Evolutionary conservation across 1,140 invertebrate species (phyloP), one percentile per base, ranked within the genome.

Genomic region (Cherax destructor): DNA sequence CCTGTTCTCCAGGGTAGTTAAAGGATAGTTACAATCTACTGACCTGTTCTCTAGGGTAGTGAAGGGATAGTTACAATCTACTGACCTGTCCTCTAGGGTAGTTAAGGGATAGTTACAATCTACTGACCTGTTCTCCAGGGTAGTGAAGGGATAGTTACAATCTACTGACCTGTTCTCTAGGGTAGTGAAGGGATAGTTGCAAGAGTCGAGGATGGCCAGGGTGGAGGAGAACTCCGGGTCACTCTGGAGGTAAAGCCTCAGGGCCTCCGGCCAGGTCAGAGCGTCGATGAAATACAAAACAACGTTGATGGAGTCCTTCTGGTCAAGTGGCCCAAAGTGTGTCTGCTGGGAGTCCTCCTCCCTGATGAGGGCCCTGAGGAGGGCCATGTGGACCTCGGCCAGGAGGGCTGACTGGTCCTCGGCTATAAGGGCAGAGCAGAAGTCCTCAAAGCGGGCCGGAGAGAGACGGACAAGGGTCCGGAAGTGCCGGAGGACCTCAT

Each of bases 311-410:
- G 98, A 98, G 94, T 99, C 99, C 95, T 99, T 99, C 93, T 98
- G 97, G 95, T 99, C 99, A 84, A 98, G 94, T 18, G 98, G 98
- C 80, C 98, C 98, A 95, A 99, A 99, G 94, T 98, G 97, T 24
- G 98, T 99, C 94, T 98, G 98, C 94, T 98, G 98, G 1, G 97
- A 96, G 94, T 99, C 99, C 95, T 99, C 98, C 95, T 99, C 99
- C 83, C 98, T 95, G 52, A 99, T 95, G 86, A 99, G 95, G 13
- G 98, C 97, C 95, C 98, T 99, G 3, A 99, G 95, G 69, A 99
- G 95, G 95, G 97, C 97, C 89, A 99, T 97, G 94, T 99, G 98
- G 93, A 99, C 96, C 95, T 99, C 99, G 21, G 97, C 97, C 11
- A 99, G 94, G 59, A 99, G 94, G 94, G 96, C 97, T 93, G 97